A percentile compares a stretch with the other conserved stretches of the same genome.
phyloP scores from a whole-genome alignment of 2,888 invertebrate genomes.

The Drosophila putrida region DNA sequence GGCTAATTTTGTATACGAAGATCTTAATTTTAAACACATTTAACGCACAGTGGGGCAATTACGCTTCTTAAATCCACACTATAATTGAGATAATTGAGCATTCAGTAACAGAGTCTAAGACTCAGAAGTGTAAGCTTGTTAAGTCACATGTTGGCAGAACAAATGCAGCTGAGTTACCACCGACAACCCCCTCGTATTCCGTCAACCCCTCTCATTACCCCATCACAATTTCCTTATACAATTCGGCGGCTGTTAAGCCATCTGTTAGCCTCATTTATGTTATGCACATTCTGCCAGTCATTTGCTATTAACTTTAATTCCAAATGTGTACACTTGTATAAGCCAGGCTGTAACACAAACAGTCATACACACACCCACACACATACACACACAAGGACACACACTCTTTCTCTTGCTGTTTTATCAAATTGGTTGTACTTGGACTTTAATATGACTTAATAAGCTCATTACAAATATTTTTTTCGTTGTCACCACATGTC shows the following conservation, averaged over 20 bases:
- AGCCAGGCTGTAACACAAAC: conserved; percentile 16
- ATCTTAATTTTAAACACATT: conserved; percentile 1
- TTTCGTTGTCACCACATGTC: conserved; percentile 23
- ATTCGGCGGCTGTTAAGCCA: conserved; percentile 66
- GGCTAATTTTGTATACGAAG: too few species aligned
- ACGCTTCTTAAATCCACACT: conserved; percentile 33
- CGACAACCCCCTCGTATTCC: neutral
- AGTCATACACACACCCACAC: neutral
- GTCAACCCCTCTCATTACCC: neutral
- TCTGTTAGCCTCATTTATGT: conserved; percentile 71
- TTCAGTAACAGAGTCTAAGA: conserved; percentile 34
- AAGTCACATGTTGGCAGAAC: conserved; percentile 37
- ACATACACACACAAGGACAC: conserved; percentile 3
- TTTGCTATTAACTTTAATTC: conserved; percentile 76
- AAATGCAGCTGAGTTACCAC: conserved; percentile 30
- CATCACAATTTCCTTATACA: neutral
- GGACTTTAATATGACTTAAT: conserved; percentile 80
- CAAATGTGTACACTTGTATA: conserved; percentile 48
- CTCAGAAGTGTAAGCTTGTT: conserved; percentile 33
- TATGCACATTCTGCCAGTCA: conserved; percentile 52
- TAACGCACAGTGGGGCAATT: conserved; percentile 1
- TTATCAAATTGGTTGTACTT: conserved; percentile 78
- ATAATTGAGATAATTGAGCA: conserved; percentile 33
- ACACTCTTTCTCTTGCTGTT: conserved; percentile 56
- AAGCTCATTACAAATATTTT: conserved; percentile 76